Evolutionary conservation across 2,113 vertebrate genomes (phyloP).

Genomic region (Opisthocomus hoazin): DNA sequence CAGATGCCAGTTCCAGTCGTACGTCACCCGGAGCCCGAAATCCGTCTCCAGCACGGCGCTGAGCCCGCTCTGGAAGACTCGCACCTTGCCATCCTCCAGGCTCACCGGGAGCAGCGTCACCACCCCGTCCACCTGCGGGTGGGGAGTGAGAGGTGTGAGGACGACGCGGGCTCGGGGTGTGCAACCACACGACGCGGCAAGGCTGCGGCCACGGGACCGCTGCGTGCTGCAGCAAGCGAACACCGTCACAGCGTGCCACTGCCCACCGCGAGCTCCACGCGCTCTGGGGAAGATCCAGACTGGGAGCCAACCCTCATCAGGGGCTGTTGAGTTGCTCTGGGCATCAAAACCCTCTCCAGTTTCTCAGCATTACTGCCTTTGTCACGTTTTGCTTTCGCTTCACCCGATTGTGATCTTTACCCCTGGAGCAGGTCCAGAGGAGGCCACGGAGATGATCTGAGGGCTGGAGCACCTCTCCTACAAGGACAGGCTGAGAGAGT

Average conservation of each 20-base stretch:
- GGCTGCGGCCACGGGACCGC: no score
- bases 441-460: no score
- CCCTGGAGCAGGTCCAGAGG: no score
- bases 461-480: no score
- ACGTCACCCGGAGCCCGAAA: slow-evolving; percentile 73
- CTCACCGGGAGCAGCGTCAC: slow-evolving; percentile 42
- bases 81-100: slow-evolving; percentile 14
- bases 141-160: accelerated
- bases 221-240: no score
- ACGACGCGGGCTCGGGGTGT: no score
- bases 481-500: no score
- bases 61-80: slow-evolving; percentile 6
- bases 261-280: neutral
- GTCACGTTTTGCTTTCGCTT: neutral
- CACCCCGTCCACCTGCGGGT: slow-evolving; percentile 44
- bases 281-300: neutral
- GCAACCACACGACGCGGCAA: no score
- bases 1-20: slow-evolving; percentile 72
- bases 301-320: no score
- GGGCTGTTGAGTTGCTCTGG: no score
- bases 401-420: no score
- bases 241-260: neutral
- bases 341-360: no score
- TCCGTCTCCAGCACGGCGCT: slow-evolving; percentile 50
- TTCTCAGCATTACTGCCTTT: neutral